Conservation (phyloP, 2,797 vertebrate genomes). For the Gorsachius magnificus region DNA sequence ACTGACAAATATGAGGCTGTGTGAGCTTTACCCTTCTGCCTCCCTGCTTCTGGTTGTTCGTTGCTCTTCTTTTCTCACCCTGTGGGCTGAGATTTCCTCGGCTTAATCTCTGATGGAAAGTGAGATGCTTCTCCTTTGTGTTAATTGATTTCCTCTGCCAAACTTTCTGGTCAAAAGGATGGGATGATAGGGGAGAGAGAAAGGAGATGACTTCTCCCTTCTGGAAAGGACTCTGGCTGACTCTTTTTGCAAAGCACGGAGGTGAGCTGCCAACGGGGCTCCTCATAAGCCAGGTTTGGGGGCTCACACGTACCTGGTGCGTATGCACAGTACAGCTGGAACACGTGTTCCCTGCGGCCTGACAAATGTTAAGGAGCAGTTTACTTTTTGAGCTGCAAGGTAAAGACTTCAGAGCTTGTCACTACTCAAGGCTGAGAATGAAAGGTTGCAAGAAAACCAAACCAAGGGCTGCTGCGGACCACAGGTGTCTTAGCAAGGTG, state of each 20-base stretch:
- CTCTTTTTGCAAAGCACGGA: not conserved
- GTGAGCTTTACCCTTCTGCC: not conserved
- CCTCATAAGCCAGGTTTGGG: not conserved
- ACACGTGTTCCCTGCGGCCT: not conserved
- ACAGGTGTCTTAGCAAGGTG: not conserved
- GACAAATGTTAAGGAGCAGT: not conserved
- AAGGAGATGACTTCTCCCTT: not conserved
- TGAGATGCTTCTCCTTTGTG: not conserved
- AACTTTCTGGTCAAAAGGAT: not conserved
- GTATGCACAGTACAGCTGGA: rapidly evolving
- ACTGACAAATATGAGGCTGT: rapidly evolving
- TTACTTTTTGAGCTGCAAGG: not conserved
- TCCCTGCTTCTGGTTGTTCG: not conserved
- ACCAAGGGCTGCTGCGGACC: not conserved
- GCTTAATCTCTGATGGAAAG: not conserved
- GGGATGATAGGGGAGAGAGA: not conserved
- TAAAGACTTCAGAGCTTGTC: not conserved
- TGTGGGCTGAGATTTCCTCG: not conserved
- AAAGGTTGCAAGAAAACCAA: not conserved
- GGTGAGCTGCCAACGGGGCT: not conserved
- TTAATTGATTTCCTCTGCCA: not conserved
- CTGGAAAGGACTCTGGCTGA: not conserved
- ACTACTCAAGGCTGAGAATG: not conserved
- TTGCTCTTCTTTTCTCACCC: not conserved
- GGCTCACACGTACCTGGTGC: rapidly evolving